These are phyloP conservation scores for Synchiropus splendidus DNA, from an alignment of 2,113 vertebrate genomes.

Conservation along the genomic window DNA sequence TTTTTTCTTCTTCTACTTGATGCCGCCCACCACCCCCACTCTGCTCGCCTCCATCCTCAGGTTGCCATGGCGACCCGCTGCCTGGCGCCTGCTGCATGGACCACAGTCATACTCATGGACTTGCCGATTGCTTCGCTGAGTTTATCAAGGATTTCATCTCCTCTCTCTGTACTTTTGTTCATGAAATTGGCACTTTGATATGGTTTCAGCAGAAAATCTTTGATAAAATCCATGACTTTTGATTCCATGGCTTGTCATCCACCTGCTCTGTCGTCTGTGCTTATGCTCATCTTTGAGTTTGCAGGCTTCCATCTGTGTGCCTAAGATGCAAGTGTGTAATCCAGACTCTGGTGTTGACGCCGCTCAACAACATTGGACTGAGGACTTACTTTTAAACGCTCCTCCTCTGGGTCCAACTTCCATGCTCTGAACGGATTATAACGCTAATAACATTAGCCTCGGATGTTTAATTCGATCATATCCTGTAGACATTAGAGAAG, in stretches of 20 bases:
- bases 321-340: too few relatives aligned
- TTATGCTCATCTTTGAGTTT: constrained; percentile 15
- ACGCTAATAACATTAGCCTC: too few relatives aligned
- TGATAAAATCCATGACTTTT: constrained; percentile 62
- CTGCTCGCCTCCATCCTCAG: constrained; percentile 45
- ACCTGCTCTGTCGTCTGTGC: constrained; percentile 31
- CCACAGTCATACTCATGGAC: constrained; percentile 44
- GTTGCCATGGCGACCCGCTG: constrained; percentile 64
- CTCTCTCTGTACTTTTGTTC: neutral
- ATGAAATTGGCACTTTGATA: neutral
- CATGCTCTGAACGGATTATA: too few relatives aligned
- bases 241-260: constrained; percentile 25
- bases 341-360: constrained; percentile 1
- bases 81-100: constrained; percentile 53
- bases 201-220: constrained; percentile 43
- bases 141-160: constrained; percentile 63
- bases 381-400: too few relatives aligned
- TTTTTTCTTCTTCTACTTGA: constrained; percentile 32
- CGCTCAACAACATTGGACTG: too few relatives aligned
- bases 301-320: too few relatives aligned
- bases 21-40: constrained; percentile 40
- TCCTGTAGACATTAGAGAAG: too few relatives aligned
- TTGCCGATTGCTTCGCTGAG: constrained; percentile 50
- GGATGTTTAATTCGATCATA: too few relatives aligned
- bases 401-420: too few relatives aligned